Conservation (phyloP, 2,888 invertebrate genomes). For the Craniophora ligustri region DNA sequence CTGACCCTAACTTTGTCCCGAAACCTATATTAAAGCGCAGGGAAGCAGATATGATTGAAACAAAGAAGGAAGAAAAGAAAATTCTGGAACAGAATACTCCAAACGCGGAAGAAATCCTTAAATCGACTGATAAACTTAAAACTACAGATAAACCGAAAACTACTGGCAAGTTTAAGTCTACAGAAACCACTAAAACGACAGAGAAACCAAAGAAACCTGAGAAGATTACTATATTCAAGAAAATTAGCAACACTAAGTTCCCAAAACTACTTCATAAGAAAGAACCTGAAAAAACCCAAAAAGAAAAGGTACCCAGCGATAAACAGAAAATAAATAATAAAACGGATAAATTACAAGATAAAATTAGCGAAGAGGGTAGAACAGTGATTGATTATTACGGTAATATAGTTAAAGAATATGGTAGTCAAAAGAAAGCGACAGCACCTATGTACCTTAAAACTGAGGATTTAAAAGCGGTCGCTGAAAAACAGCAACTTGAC, state of each 20-base stretch:
- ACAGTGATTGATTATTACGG: conserved; percentile 94
- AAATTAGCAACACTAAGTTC: conserved; percentile 80
- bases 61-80: conserved; percentile 59
- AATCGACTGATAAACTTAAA: conserved; percentile 52
- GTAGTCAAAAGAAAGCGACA: conserved; percentile 83
- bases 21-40: conserved; percentile 93
- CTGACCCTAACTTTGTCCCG: conserved; percentile 92
- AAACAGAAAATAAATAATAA: conserved; percentile 58
- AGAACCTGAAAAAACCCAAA: conserved; percentile 67
- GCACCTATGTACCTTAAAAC: conserved; percentile 89
- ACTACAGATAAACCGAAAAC: conserved; percentile 58
- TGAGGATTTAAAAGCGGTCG: conserved; percentile 89
- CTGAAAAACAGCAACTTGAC: conserved; percentile 81
- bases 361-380: conserved; percentile 90
- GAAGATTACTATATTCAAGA: conserved; percentile 77
- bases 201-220: conserved; percentile 60
- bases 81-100: conserved; percentile 36
- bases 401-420: conserved; percentile 92
- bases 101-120: conserved; percentile 56
- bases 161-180: conserved; percentile 58
- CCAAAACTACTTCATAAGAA: conserved; percentile 78
- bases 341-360: conserved; percentile 67
- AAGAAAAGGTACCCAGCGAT: conserved; percentile 49
- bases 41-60: conserved; percentile 64
- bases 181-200: conserved; percentile 56